Evolutionary conservation across 2,888 invertebrate genomes (phyloP).

Genomic region (Harpalus rufipes): DNA sequence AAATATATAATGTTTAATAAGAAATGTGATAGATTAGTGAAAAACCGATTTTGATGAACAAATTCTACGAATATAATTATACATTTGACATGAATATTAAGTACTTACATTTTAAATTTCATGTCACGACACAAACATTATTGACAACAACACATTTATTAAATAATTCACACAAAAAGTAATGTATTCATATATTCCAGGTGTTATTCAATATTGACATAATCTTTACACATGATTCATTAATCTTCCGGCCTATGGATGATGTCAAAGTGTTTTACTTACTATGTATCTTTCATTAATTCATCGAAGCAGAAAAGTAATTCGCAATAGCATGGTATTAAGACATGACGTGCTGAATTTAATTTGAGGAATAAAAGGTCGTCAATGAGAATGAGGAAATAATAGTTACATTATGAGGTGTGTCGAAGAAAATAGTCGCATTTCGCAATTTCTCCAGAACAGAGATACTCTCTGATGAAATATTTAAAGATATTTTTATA

Average conservation of each 20-base stretch:
- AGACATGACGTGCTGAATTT: constrained; percentile 38
- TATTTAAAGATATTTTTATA: background rate
- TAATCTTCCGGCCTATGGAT: constrained; percentile 1
- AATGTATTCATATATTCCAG: background rate
- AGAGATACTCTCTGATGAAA: background rate
- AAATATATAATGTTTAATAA: background rate
- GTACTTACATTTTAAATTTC: background rate
- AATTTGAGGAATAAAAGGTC: constrained; percentile 41
- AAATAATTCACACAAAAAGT: background rate
- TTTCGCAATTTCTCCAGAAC: constrained; percentile 14
- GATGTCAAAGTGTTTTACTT: constrained; percentile 17
- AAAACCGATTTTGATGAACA: background rate
- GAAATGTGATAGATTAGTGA: background rate
- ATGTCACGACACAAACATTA: background rate
- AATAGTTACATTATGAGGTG: constrained; percentile 19
- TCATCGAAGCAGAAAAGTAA: background rate
- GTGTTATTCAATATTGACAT: constrained; percentile 25
- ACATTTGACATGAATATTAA: background rate
- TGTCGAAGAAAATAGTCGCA: constrained; percentile 2
- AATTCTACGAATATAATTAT: background rate
- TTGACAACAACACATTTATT: background rate
- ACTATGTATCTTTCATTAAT: background rate
- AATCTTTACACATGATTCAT: constrained; percentile 20
- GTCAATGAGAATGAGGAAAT: constrained; percentile 22
- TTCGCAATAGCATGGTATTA: constrained; percentile 25